Evolutionary conservation across 2,113 vertebrate genomes (phyloP), one percentile per base, ranked within the genome.

Genomic region (Gambusia affinis): DNA sequence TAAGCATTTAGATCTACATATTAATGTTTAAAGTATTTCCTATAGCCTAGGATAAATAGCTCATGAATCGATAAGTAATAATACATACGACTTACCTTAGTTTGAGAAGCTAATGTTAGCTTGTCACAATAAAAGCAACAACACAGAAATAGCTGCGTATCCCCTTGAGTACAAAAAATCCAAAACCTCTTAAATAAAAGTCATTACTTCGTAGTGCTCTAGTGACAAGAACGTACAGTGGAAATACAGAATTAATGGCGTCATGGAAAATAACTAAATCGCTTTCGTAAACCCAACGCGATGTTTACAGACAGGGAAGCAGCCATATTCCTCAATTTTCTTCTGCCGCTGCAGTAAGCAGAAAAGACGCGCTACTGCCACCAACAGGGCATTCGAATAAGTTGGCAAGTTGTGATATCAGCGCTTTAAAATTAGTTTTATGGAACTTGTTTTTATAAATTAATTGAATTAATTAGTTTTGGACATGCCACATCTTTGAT

Each of bases 311-410:
- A 57, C 8, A 60, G 67, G 87, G 27, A 70, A 37, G 91, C 79
- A 72, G 92, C 93, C 94, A 95, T 95, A 93, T 39, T 91, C 90
- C 90, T 37, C 72, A 5, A 12, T 69, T 15, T 78, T 73, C 70
- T 79, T 68, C 65, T 44, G 39, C 78, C 60, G 27, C 30, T 22
- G 4, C 44, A 57, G 4, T 12, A 12, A 24, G 12, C 2, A n/a
- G 10, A 4, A 39, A 29, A 39, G 15, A 4, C 10, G 4, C 3
- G 19, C 19, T 64, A 42, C 29, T 60, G 29, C n/a, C 27, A 3
- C 63, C 44, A 4, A 29, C 3, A 28, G 72, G 63, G 8, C 44
- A 66, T 31, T 22, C 19, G 35, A 39, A 37, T 37, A 37, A 37
- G 35, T 37, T 37, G 35, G 0, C 35, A 3, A 37, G 35, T 37